phyloP scores from a whole-genome alignment of 2,888 invertebrate genomes.

The Synergus gifuensis region DNA sequence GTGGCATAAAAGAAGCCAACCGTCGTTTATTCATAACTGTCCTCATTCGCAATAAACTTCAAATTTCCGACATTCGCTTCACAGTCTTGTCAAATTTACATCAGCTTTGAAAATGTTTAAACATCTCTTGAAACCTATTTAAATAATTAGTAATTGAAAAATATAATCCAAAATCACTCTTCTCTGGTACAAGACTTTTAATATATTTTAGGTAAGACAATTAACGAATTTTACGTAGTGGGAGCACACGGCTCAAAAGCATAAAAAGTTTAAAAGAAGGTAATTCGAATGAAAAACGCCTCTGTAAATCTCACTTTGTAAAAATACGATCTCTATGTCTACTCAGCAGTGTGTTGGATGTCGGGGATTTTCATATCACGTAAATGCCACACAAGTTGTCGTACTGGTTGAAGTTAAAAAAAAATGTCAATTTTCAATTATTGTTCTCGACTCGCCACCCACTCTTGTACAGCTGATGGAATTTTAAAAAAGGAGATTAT shows the following conservation, averaged over 20 bases:
- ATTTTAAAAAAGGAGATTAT: slow-evolving; percentile 76
- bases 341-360: slow-evolving; percentile 1
- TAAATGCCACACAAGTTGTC: neutral
- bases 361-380: slow-evolving; percentile 18
- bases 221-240: neutral
- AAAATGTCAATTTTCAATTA: slow-evolving; percentile 74
- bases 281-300: slow-evolving; percentile 21
- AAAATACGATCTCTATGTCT: slow-evolving; percentile 40
- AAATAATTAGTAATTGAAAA: no score
- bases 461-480: slow-evolving; percentile 70
- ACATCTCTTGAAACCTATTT: no score
- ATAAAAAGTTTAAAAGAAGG: neutral
- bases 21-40: slow-evolving; percentile 67
- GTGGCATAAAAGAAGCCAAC: slow-evolving; percentile 37
- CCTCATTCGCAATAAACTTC: slow-evolving; percentile 28
- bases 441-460: slow-evolving; percentile 47
- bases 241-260: neutral
- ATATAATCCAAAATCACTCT: neutral
- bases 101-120: no score
- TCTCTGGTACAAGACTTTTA: neutral
- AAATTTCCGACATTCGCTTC: neutral
- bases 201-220: neutral
- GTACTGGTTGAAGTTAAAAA: slow-evolving; percentile 45
- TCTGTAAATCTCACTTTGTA: slow-evolving; percentile 63
- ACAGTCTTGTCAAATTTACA: neutral